Base-by-base conservation (phyloP, 2,113 vertebrate genomes). In the Pagrus major region DNA sequence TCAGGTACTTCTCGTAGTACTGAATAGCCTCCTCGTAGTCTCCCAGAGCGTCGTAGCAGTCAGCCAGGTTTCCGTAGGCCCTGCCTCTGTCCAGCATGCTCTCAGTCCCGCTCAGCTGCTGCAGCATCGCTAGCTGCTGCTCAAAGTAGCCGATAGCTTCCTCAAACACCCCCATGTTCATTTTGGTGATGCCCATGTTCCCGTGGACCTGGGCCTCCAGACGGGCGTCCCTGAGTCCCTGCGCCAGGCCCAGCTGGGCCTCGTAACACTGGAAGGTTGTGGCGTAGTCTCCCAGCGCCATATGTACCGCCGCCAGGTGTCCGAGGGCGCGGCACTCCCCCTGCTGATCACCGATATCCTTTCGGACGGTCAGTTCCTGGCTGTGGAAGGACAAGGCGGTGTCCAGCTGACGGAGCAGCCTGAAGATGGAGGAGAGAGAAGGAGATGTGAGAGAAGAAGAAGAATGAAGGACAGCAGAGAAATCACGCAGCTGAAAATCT, bases 101-200 rank as follows among this genome's bases (percentile, higher is more conserved):
- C 79, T 98, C 97, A 0, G 93, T 95, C 0, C 97, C 96, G 0
- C 94, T 97, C 76, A 99, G 95, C 93, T 98, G 98, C 93, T 99
- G 95, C 88, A 99, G 94, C 93, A 95, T 97, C 81, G 97, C 97
- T 91, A 99, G 81, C 93, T 99, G 97, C 95, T 98, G 97, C 87
- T 99, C 97, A 0, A 99, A 97, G 83, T 97, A 97, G 74, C 98
- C 98, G 0, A 99, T 97, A 11, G 97, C 97, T 9, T 99, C 97
- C 89, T 99, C 98, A 91, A 97, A 95, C 81, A 97, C 94, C 0
- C 93, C 97, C 97, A 97, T 97, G 95, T 99, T 99, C 96, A 99
- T 97, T 89, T 98, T 97, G 55, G 98, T 97, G 92, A 99, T 98
- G 81, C 97, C 98, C 97, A 99, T 98, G 94, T 99, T 99, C 51